Evolutionary conservation across 2,797 vertebrate genomes (phyloP).

Genomic region (Distichodus sexfasciatus): DNA sequence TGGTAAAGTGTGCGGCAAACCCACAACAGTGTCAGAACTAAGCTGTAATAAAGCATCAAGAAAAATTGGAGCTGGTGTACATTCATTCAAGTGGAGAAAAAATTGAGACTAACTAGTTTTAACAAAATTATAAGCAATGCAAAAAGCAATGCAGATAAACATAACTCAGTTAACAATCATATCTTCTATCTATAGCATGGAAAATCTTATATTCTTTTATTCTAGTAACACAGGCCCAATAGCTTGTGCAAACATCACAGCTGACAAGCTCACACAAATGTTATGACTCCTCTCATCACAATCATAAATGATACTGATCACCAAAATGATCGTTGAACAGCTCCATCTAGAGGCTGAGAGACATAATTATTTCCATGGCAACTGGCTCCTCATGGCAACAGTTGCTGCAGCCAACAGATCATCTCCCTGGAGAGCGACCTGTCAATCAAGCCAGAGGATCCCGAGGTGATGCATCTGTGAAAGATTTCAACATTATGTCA

Average conservation of each 20-base stretch:
- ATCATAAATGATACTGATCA: background rate
- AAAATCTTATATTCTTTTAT: background rate
- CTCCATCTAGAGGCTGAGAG: conserved; percentile 70
- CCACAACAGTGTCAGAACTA: conserved; percentile 15
- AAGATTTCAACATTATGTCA: background rate
- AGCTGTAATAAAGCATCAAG: background rate
- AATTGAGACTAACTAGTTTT: no score
- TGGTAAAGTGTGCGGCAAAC: conserved; percentile 41
- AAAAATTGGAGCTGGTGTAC: no score
- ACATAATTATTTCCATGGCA: conserved; percentile 71
- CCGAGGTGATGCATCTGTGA: background rate
- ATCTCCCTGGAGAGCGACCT: conserved; percentile 22
- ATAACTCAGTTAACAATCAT: no score
- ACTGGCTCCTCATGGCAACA: conserved; percentile 72
- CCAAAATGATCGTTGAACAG: conserved; percentile 43
- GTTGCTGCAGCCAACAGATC: conserved; percentile 32
- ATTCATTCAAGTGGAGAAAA: no score
- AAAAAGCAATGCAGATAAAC: no score
- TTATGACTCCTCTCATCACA: background rate
- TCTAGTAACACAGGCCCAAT: background rate
- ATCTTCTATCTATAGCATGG: background rate
- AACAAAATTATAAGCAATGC: no score
- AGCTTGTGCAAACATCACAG: no score
- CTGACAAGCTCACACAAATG: no score
- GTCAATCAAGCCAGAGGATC: conserved; percentile 52